A percentile compares a stretch with the other conserved stretches of the same genome.
phyloP scores from a whole-genome alignment of 1,140 invertebrate genomes.

The Agraylea sexmaculata region DNA sequence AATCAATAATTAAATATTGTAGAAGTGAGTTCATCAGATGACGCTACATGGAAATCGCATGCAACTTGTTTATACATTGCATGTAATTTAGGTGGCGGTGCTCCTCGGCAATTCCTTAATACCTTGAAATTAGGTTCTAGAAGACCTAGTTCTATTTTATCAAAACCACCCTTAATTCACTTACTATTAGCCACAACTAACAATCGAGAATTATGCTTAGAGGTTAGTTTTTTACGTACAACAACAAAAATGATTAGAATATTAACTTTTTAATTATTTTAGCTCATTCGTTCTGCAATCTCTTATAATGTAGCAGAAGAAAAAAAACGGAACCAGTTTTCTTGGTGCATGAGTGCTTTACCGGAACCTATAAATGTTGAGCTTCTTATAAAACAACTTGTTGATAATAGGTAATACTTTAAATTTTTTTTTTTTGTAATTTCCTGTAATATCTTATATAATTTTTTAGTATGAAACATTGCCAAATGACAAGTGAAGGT shows the following conservation, averaged over 20 bases:
- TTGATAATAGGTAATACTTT: slow-evolving; percentile 37
- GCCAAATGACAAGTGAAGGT: slow-evolving; percentile 40
- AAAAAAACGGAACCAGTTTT: slow-evolving; percentile 32
- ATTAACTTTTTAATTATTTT: slow-evolving; percentile 6
- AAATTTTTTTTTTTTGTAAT: slow-evolving; percentile 14
- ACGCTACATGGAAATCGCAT: slow-evolving; percentile 8
- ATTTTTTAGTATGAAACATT: slow-evolving; percentile 36
- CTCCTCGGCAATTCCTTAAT: background rate
- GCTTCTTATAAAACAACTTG: slow-evolving; percentile 33
- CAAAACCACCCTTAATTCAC: slow-evolving; percentile 13
- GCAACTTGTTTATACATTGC: slow-evolving; percentile 10
- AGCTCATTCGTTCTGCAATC: slow-evolving; percentile 14
- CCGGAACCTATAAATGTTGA: slow-evolving; percentile 28
- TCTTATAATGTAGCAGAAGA: slow-evolving; percentile 28
- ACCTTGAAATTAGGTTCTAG: background rate
- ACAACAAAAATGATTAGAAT: background rate
- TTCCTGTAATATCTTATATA: slow-evolving; percentile 5
- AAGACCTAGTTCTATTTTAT: slow-evolving; percentile 8
- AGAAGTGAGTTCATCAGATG: slow-evolving; percentile 22
- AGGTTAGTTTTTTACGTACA: slow-evolving; percentile 8
- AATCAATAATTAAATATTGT: slow-evolving; percentile 18
- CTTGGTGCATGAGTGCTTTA: slow-evolving; percentile 41
- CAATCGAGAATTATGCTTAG: slow-evolving; percentile 9
- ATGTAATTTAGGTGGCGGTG: background rate
- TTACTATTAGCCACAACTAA: slow-evolving; percentile 11